Evolutionary conservation across 2,888 invertebrate genomes (phyloP).

Genomic region (Thyatira batis): DNA sequence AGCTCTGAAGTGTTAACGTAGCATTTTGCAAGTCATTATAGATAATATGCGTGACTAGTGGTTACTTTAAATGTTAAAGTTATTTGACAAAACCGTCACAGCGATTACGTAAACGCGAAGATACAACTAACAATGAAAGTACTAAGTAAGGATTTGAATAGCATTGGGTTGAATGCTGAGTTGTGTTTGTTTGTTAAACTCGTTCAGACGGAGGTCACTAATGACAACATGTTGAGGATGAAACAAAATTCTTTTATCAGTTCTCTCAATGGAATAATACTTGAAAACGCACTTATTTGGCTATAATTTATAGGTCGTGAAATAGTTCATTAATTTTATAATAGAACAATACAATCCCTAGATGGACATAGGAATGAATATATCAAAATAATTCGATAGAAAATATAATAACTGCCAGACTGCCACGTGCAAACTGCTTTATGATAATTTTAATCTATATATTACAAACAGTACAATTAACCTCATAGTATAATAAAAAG

Average conservation of each 20-base stretch:
- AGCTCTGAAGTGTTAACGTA: not conserved
- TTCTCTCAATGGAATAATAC: not conserved
- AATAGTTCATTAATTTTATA: too few relatives aligned
- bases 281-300: not conserved
- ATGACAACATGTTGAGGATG: not conserved
- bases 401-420: not conserved
- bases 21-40: not conserved
- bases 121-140: not conserved
- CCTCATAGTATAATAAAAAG: not conserved
- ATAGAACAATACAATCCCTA: too few relatives aligned
- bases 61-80: too few relatives aligned
- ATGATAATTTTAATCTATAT: not conserved
- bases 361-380: too few relatives aligned
- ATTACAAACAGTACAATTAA: not conserved
- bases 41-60: too few relatives aligned
- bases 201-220: not conserved
- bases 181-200: not conserved
- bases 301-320: too few relatives aligned
- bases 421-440: not conserved
- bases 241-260: not conserved
- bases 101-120: not conserved
- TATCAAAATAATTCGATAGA: too few relatives aligned
- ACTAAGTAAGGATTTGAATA: not conserved
- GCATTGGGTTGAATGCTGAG: not conserved
- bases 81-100: too few relatives aligned